Evolutionary conservation across 2,797 vertebrate species (phyloP).

Genomic region (Chiroxiphia lanceolata): DNA sequence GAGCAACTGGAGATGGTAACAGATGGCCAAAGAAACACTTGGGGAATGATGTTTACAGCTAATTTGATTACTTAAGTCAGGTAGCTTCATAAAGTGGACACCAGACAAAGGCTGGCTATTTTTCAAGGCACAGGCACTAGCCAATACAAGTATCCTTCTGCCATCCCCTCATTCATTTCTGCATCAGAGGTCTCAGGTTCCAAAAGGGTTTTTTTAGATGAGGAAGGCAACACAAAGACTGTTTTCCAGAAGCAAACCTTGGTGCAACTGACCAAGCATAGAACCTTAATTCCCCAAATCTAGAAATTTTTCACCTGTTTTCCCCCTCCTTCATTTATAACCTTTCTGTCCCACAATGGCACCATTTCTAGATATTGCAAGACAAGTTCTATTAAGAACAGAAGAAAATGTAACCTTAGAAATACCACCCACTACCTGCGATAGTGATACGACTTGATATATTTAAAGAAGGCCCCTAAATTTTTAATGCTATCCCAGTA

Average conservation of each 20-base stretch:
- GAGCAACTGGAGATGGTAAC: not conserved
- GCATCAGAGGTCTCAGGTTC: not conserved
- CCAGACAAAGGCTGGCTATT: conserved; percentile 20
- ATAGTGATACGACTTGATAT: not conserved
- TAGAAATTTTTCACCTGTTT: not conserved
- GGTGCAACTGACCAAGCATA: not conserved
- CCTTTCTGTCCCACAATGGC: not conserved
- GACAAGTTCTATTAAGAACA: not conserved
- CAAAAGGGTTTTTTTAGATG: not conserved
- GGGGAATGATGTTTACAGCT: not conserved
- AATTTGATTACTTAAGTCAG: conserved; percentile 30
- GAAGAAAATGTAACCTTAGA: not conserved
- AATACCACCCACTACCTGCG: not conserved
- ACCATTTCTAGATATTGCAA: not conserved
- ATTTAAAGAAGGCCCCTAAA: not conserved
- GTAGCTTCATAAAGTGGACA: conserved; percentile 12
- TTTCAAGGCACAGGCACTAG: conserved; percentile 20
- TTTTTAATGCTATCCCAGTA: not conserved
- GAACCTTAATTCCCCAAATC: not conserved
- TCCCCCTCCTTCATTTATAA: not conserved
- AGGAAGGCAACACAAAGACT: not conserved
- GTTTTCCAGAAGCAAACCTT: not conserved
- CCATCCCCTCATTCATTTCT: not conserved
- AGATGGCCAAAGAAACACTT: conserved; percentile 33
- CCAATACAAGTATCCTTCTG: not conserved